These are phyloP conservation scores for Stegophylla sp. DNA, from an alignment of 2,888 invertebrate genomes.

Conservation along the genomic window DNA sequence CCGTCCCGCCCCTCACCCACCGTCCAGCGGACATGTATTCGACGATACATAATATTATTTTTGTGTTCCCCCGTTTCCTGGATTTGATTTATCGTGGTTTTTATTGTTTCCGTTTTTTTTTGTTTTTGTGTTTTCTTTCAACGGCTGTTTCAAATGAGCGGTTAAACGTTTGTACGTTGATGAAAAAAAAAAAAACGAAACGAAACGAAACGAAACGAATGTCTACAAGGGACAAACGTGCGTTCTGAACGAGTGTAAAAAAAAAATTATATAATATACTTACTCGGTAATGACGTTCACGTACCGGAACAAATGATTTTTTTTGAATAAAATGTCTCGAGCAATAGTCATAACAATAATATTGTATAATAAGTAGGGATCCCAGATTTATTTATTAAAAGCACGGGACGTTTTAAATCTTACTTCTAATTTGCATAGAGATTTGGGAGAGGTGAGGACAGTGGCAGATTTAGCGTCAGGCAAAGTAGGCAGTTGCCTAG, in stretches of 20 bases:
- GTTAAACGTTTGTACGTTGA: conserved; percentile 27
- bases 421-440: no score
- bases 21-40: conserved; percentile 19
- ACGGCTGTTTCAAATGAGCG: conserved; percentile 6
- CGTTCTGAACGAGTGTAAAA: background rate
- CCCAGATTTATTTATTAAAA: no score
- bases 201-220: background rate
- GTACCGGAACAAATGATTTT: conserved; percentile 5
- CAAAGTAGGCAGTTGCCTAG: no score
- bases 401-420: no score
- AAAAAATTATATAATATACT: no score
- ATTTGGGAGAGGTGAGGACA: no score
- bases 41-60: no score
- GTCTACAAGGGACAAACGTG: background rate
- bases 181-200: background rate
- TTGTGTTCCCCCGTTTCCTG: conserved; percentile 28
- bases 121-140: no score
- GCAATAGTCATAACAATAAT: background rate
- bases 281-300: background rate
- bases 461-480: no score
- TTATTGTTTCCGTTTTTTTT: conserved; percentile 46
- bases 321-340: conserved; percentile 5
- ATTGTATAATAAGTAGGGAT: background rate
- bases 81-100: conserved; percentile 46
- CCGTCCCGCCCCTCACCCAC: no score